These are phyloP conservation scores for Synchiropus splendidus DNA, from an alignment of 2,113 vertebrate genomes.

Conservation along the genomic window DNA sequence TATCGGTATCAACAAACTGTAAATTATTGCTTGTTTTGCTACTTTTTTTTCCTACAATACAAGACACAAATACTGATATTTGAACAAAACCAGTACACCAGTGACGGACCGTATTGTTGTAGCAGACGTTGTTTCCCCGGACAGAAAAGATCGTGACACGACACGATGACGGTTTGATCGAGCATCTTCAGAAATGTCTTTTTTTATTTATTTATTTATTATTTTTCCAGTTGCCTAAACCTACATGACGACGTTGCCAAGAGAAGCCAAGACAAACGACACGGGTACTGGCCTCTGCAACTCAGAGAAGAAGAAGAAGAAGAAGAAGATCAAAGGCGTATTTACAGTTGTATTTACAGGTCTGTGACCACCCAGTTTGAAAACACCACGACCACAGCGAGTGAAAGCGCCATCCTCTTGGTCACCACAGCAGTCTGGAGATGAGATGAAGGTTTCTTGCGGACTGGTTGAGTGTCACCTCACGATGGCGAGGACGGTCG, in stretches of 20 bases:
- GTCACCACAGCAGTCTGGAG: too few species aligned
- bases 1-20: slow-evolving; percentile 59
- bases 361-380: too few species aligned
- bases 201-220: too few species aligned
- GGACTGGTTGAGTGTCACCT: too few species aligned
- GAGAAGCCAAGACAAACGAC: slow-evolving; percentile 56
- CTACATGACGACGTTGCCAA: slow-evolving; percentile 50
- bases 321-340: not conserved
- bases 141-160: slow-evolving; percentile 56
- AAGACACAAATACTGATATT: slow-evolving; percentile 67
- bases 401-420: too few species aligned
- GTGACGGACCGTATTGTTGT: slow-evolving; percentile 55
- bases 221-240: too few species aligned
- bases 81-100: slow-evolving; percentile 64
- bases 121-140: slow-evolving; percentile 39
- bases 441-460: too few species aligned
- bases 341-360: not conserved
- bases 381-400: not conserved
- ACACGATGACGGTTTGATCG: slow-evolving; percentile 54
- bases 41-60: slow-evolving; percentile 64
- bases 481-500: too few species aligned
- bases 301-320: slow-evolving; percentile 13
- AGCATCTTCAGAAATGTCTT: slow-evolving; percentile 33
- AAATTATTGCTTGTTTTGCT: slow-evolving; percentile 76
- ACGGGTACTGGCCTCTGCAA: slow-evolving; percentile 40